Evolutionary conservation across 2,888 invertebrate genomes (phyloP).

Genomic region (Synanthedon vespiformis): DNA sequence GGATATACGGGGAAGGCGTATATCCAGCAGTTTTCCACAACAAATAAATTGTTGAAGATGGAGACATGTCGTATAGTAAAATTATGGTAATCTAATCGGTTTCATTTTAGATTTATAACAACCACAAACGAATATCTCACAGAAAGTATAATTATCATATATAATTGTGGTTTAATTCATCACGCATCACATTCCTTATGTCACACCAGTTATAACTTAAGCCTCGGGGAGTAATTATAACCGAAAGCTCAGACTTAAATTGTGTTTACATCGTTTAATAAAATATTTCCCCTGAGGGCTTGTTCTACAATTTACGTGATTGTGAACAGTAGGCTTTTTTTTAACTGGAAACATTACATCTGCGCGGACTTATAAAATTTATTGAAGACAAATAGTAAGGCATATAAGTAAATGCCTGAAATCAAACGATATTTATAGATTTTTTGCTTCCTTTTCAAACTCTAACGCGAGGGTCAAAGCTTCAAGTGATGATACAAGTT

Average conservation of each 20-base stretch:
- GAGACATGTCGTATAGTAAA: too few species aligned
- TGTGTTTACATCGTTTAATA: conserved; percentile 19
- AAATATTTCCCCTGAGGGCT: conserved; percentile 17
- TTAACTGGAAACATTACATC: neutral
- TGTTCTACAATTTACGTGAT: conserved; percentile 5
- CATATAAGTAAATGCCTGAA: too few species aligned
- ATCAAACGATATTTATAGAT: too few species aligned
- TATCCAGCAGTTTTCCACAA: too few species aligned
- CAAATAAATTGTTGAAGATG: too few species aligned
- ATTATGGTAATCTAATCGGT: too few species aligned
- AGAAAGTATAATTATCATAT: conserved; percentile 8
- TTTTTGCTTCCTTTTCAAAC: too few species aligned
- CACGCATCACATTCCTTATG: conserved; percentile 23
- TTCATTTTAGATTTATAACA: too few species aligned
- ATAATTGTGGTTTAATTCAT: conserved; percentile 34
- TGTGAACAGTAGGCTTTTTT: neutral
- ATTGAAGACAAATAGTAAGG: too few species aligned
- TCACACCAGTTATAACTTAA: conserved; percentile 21
- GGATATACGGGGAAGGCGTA: too few species aligned
- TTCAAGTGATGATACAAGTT: too few species aligned
- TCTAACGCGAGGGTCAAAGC: too few species aligned
- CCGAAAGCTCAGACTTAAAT: conserved; percentile 35
- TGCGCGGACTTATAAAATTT: neutral
- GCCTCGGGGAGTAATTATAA: conserved; percentile 49
- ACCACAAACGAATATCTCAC: neutral